Conservation (phyloP, 2,797 vertebrate genomes). For the Chloroceryle amazona region DNA sequence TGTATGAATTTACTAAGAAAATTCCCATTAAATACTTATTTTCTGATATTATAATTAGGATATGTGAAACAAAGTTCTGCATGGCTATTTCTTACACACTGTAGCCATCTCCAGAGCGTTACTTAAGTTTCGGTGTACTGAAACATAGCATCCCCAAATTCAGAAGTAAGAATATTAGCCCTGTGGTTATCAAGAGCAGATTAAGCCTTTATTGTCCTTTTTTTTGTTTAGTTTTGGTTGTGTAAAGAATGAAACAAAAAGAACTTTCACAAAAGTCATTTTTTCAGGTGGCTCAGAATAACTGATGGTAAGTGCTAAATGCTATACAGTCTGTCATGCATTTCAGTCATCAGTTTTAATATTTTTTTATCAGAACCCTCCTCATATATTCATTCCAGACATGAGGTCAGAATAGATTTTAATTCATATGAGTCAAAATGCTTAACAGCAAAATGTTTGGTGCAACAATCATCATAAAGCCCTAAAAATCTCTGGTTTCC, state of each 20-base stretch:
- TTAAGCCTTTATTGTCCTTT: neutral
- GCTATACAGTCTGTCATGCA: too few relatives aligned
- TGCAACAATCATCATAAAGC: neutral
- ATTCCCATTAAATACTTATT: neutral
- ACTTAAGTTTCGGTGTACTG: neutral
- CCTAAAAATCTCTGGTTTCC: neutral
- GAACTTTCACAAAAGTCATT: neutral
- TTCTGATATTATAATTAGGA: neutral
- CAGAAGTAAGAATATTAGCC: neutral
- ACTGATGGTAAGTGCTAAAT: neutral
- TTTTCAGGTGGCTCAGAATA: neutral
- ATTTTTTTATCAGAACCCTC: neutral
- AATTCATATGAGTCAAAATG: slow-evolving; percentile 10
- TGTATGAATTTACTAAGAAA: neutral
- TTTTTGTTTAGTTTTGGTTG: neutral
- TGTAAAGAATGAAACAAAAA: neutral
- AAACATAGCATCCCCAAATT: neutral
- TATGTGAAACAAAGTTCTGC: neutral
- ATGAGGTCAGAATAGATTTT: slow-evolving; percentile 50
- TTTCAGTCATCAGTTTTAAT: neutral
- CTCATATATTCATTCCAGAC: neutral
- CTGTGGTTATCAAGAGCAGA: fast-evolving
- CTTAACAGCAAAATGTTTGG: slow-evolving; percentile 47
- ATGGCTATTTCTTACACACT: neutral
- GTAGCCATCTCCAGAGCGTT: neutral